A percentile compares a stretch with the other conserved stretches of the same genome.
phyloP scores from a whole-genome alignment of 2,888 invertebrate genomes.

The Chrysomela aeneicollis region DNA sequence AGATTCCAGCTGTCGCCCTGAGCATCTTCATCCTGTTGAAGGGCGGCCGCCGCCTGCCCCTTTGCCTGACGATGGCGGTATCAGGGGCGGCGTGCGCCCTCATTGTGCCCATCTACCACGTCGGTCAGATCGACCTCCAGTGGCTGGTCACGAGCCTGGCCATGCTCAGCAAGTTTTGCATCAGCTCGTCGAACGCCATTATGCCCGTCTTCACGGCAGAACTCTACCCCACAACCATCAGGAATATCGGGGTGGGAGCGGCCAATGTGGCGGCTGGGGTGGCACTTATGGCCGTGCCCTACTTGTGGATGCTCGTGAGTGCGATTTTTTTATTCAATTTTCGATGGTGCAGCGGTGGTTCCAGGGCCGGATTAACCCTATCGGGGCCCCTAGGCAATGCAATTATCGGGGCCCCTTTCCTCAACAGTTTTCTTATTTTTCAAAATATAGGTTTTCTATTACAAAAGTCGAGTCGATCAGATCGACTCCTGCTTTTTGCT shows the following conservation, averaged over 20 bases:
- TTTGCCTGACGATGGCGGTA: slow-evolving; percentile 72
- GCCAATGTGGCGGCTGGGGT: slow-evolving; percentile 80
- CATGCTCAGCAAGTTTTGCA: slow-evolving; percentile 82
- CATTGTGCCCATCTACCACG: slow-evolving; percentile 64
- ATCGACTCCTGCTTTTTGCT: too few relatives aligned
- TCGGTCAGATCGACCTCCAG: slow-evolving; percentile 65
- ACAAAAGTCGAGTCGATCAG: too few relatives aligned
- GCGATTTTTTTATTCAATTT: slow-evolving; percentile 25
- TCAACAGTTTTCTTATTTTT: too few relatives aligned
- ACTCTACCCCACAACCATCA: slow-evolving; percentile 79
- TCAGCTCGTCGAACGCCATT: slow-evolving; percentile 80
- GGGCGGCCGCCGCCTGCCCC: slow-evolving; percentile 76
- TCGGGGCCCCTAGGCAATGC: too few relatives aligned
- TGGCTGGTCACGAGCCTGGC: slow-evolving; percentile 78
- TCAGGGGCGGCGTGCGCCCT: slow-evolving; percentile 74
- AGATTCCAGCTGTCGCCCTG: slow-evolving; percentile 79
- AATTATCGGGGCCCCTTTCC: too few relatives aligned
- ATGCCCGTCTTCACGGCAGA: slow-evolving; percentile 82
- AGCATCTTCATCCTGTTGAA: slow-evolving; percentile 79
- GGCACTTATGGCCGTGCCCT: slow-evolving; percentile 79
- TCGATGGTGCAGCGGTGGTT: too few relatives aligned
- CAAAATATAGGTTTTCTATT: too few relatives aligned
- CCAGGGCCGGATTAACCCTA: too few relatives aligned
- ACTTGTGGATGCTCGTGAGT: slow-evolving; percentile 78
- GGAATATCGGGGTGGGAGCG: slow-evolving; percentile 80